A percentile compares a stretch with the other conserved stretches of the same genome.
phyloP scores from a whole-genome alignment of 2,113 vertebrate species.

The Zootoca vivipara region DNA sequence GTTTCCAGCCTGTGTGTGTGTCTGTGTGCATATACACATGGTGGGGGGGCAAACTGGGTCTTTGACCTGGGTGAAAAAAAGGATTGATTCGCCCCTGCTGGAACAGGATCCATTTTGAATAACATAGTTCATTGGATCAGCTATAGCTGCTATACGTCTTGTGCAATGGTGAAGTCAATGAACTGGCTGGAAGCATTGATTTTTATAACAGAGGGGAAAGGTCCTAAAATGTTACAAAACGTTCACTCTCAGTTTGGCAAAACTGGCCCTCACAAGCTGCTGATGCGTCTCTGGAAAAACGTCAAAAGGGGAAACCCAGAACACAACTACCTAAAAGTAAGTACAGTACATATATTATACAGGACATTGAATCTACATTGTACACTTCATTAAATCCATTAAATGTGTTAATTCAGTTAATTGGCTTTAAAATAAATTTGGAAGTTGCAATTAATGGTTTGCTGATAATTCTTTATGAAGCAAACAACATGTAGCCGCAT shows the following conservation, averaged over 20 bases:
- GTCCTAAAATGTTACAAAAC: slow-evolving; percentile 46
- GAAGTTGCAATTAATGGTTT: not conserved
- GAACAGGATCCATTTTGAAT: not conserved
- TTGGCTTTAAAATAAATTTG: slow-evolving; percentile 15
- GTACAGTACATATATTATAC: slow-evolving; percentile 13
- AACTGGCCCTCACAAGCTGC: slow-evolving; percentile 34
- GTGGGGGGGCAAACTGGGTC: too few relatives aligned
- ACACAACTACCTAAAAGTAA: slow-evolving; percentile 31
- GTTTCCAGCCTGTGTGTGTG: too few relatives aligned
- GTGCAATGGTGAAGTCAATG: slow-evolving; percentile 45
- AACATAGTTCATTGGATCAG: not conserved
- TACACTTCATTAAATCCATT: not conserved
- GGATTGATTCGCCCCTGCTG: too few relatives aligned
- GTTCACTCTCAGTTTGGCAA: slow-evolving; percentile 12
- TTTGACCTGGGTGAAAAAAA: too few relatives aligned
- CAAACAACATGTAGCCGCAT: too few relatives aligned
- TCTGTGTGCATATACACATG: too few relatives aligned
- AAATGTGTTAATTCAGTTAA: not conserved
- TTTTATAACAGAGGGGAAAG: slow-evolving; percentile 65
- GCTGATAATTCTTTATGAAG: too few relatives aligned
- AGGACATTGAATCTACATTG: not conserved
- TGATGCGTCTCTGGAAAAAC: slow-evolving; percentile 19
- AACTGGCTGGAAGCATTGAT: slow-evolving; percentile 57
- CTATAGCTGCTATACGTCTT: not conserved
- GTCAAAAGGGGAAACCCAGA: not conserved